Percentiles rank a stretch among this genome's conserved stretches.
Conservation (phyloP, 2,113 vertebrate genomes). For the Dascyllus trimaculatus region DNA sequence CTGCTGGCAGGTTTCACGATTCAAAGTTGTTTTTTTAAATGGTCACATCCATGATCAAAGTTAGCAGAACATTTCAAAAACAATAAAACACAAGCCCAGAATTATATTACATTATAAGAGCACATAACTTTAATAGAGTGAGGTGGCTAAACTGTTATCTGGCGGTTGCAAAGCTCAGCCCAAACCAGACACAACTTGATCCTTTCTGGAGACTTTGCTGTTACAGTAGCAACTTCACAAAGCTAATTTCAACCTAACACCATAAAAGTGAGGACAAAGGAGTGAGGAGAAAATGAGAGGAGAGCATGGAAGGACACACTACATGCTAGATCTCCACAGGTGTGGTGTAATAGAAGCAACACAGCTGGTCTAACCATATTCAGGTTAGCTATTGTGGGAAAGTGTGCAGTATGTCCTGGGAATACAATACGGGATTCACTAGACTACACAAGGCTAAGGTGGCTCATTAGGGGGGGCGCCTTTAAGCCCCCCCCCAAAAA, state of each 20-base stretch:
- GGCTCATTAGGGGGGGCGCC: not conserved
- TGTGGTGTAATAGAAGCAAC: constrained; percentile 17
- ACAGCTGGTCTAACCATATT: constrained; percentile 32
- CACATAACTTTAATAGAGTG: too few relatives aligned
- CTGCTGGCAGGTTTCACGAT: too few relatives aligned
- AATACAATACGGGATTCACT: constrained; percentile 27
- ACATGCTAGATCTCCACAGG: constrained; percentile 10
- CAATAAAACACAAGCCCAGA: not conserved
- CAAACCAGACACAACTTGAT: not conserved
- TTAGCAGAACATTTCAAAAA: not conserved
- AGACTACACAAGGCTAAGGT: constrained; percentile 11
- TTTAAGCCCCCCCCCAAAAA: constrained; percentile 63
- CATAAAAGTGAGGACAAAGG: constrained; percentile 69
- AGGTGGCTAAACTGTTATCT: too few relatives aligned
- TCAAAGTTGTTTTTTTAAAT: too few relatives aligned
- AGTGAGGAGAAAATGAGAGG: constrained; percentile 70
- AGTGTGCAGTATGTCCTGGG: constrained; percentile 30
- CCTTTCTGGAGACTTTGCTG: constrained; percentile 6
- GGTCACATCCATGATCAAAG: not conserved
- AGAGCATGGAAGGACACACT: not conserved
- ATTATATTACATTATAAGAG: not conserved
- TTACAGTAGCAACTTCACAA: constrained; percentile 15
- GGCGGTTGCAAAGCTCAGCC: accelerated
- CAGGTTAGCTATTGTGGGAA: constrained; percentile 43
- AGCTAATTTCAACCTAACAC: constrained; percentile 32